phyloP scores from a whole-genome alignment of 2,888 invertebrate genomes.

The Drosophila kambysellisi region DNA sequence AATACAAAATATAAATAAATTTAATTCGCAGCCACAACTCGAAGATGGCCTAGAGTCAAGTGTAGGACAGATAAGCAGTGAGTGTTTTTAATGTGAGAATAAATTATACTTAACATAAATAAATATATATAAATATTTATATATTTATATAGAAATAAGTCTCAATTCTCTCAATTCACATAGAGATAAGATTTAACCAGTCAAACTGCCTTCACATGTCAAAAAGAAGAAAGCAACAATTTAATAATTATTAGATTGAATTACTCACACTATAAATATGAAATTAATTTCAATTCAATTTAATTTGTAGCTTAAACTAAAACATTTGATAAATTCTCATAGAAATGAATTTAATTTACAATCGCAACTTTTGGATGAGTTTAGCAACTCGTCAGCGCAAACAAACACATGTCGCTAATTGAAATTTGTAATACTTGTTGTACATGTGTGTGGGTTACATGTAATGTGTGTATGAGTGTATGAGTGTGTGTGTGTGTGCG shows the following conservation, averaged over 20 bases:
- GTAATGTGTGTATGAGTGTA: slow-evolving; percentile 1
- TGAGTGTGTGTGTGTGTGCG: slow-evolving; percentile 14
- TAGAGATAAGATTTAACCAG: no score
- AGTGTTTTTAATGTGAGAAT: not conserved
- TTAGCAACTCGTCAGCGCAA: slow-evolving; percentile 32
- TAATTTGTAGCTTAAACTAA: not conserved
- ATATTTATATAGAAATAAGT: not conserved
- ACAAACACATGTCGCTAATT: slow-evolving; percentile 64
- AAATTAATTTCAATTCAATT: not conserved
- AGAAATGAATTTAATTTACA: slow-evolving; percentile 34
- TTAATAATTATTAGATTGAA: not conserved
- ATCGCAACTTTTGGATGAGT: slow-evolving; percentile 30
- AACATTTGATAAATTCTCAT: not conserved
- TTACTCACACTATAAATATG: not conserved
- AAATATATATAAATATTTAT: no score
- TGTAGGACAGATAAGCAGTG: not conserved
- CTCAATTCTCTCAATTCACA: no score
- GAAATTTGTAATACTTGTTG: slow-evolving; percentile 70
- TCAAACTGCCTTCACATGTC: not conserved
- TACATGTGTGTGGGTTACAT: slow-evolving; percentile 11
- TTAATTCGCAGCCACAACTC: slow-evolving; percentile 2
- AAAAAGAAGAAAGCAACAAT: not conserved
- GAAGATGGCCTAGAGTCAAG: not conserved
- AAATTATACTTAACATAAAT: not conserved
- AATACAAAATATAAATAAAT: slow-evolving; percentile 21